phyloP scores from a whole-genome alignment of 2,113 vertebrate genomes.

The Dipodomys stephensi region DNA sequence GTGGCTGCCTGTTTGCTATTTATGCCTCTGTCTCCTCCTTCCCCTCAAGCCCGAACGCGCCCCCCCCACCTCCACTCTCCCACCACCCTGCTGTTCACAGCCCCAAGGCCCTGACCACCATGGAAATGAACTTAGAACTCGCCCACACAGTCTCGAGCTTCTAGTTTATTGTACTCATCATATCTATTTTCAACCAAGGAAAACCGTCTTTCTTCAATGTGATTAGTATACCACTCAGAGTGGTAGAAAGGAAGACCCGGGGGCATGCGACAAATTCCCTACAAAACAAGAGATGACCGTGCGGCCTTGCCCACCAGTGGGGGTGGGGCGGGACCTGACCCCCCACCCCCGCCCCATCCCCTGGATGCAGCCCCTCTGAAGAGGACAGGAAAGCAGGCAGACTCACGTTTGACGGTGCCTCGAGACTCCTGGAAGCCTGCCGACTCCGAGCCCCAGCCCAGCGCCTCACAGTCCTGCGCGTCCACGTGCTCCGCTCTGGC shows the following conservation, averaged over 20 bases:
- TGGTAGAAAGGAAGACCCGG: not conserved
- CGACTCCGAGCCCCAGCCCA: slow-evolving; percentile 95
- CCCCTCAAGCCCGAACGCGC: not conserved
- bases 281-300: not conserved
- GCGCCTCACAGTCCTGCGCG: slow-evolving; percentile 89
- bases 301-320: not conserved
- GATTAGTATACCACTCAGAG: not conserved
- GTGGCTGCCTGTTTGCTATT: not conserved
- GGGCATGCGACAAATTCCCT: not conserved
- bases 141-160: not conserved
- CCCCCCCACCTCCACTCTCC: rapidly evolving
- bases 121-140: slow-evolving; percentile 1
- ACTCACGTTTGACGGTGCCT: slow-evolving; percentile 98
- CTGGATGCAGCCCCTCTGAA: not conserved
- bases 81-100: not conserved
- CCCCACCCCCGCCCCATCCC: not conserved
- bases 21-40: not conserved
- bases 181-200: not conserved
- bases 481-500: slow-evolving; percentile 84
- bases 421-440: slow-evolving; percentile 96
- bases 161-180: slow-evolving; percentile 24
- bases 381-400: not conserved
- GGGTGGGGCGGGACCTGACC: rapidly evolving
- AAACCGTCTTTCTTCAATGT: not conserved
- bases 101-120: not conserved